Conservation (phyloP, 1,140 invertebrate genomes). For the Yoshiicerus persimilis region DNA sequence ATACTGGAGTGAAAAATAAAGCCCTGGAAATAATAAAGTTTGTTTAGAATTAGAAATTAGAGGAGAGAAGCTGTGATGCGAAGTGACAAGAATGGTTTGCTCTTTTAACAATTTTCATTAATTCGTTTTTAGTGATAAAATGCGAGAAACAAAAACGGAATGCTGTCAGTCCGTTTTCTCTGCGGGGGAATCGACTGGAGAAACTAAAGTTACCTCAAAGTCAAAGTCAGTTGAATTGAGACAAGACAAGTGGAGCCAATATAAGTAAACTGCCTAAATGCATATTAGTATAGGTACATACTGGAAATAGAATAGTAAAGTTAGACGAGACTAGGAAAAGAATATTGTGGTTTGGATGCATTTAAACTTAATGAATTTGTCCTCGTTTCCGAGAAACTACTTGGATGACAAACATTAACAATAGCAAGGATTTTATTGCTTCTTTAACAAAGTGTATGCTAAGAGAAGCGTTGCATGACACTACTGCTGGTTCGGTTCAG, state of each 20-base stretch:
- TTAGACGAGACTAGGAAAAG: neutral
- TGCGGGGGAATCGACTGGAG: too few species aligned
- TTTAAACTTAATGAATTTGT: conserved; percentile 37
- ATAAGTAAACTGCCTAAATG: neutral
- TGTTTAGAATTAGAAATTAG: too few species aligned
- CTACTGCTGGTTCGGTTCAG: neutral
- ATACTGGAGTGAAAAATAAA: neutral
- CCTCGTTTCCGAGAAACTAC: neutral
- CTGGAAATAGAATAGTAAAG: neutral
- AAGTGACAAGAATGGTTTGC: neutral
- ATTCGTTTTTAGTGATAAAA: conserved; percentile 1
- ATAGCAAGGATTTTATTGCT: conserved; percentile 15
- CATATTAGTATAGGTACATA: neutral
- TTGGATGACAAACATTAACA: conserved; percentile 5
- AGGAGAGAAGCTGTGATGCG: neutral
- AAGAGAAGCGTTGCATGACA: neutral
- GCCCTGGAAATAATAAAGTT: neutral
- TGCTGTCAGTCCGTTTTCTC: neutral
- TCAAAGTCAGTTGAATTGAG: too few species aligned
- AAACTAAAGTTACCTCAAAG: neutral
- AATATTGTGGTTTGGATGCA: conserved; percentile 4
- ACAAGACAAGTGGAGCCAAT: neutral
- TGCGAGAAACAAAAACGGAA: neutral
- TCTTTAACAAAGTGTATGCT: neutral
- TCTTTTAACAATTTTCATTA: conserved; percentile 21